These are phyloP conservation scores for Contarinia nasturtii DNA, from an alignment of 1,140 invertebrate species.

Conservation along the genomic window DNA sequence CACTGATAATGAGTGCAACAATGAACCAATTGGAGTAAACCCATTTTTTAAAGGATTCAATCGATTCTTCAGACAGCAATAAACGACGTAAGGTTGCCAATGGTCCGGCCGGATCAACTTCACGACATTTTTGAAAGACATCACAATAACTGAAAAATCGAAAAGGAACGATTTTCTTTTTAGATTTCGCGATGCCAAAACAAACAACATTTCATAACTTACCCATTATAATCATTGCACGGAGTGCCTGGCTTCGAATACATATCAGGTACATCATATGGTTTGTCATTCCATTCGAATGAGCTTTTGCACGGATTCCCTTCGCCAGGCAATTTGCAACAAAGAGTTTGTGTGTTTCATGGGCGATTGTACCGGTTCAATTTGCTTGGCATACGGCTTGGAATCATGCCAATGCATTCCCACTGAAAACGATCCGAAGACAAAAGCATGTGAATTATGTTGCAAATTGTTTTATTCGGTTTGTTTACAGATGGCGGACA, in stretches of 20 bases:
- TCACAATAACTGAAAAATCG: slow-evolving; percentile 65
- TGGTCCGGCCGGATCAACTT: slow-evolving; percentile 89
- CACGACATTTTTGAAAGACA: slow-evolving; percentile 92
- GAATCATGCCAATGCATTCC: slow-evolving; percentile 89
- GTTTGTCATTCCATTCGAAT: slow-evolving; percentile 73
- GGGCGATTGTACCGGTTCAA: slow-evolving; percentile 66
- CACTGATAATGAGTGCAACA: slow-evolving; percentile 52
- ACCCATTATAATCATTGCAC: slow-evolving; percentile 93
- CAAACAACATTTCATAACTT: slow-evolving; percentile 1
- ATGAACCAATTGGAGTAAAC: slow-evolving; percentile 70
- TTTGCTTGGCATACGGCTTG: slow-evolving; percentile 64
- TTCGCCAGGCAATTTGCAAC: slow-evolving; percentile 72
- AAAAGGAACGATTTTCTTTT: not conserved
- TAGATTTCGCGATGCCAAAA: slow-evolving; percentile 1
- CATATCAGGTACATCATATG: slow-evolving; percentile 81
- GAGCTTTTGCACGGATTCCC: slow-evolving; percentile 65
- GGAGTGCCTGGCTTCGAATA: slow-evolving; percentile 87
- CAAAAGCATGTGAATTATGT: slow-evolving; percentile 81
- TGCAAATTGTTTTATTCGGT: slow-evolving; percentile 85
- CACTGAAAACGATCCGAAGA: slow-evolving; percentile 92
- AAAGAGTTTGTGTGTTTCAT: too few relatives aligned
- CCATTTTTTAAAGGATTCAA: slow-evolving; percentile 72
- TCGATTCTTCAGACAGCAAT: slow-evolving; percentile 71
- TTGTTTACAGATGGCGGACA: slow-evolving; percentile 85
- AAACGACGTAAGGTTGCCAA: slow-evolving; percentile 73